Evolutionary conservation across 2,888 invertebrate genomes (phyloP).

Genomic region (Eristalis tenax): DNA sequence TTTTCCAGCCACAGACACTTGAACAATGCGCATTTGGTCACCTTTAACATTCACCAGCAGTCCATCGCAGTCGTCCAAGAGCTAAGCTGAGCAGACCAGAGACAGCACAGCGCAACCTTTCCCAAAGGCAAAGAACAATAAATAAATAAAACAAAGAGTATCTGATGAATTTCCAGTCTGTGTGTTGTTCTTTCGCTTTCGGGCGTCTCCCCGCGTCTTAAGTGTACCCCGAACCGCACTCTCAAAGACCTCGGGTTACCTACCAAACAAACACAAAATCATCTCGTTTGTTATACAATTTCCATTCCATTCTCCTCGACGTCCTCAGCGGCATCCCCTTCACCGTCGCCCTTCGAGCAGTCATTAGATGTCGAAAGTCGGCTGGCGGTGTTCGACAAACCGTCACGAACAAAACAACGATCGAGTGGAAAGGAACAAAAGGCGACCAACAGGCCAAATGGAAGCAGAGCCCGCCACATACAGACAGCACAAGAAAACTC

Average conservation of each 20-base stretch:
- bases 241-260: conserved; percentile 42
- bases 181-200: conserved; percentile 22
- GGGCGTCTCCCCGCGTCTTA: background rate
- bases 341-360: background rate
- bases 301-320: conserved; percentile 1
- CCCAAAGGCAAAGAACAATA: conserved; percentile 47
- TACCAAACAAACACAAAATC: conserved; percentile 49
- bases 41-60: conserved; percentile 27
- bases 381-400: conserved; percentile 57
- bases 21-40: conserved; percentile 33
- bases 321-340: background rate
- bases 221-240: conserved; percentile 13
- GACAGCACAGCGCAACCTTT: background rate
- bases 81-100: background rate
- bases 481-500: conserved; percentile 6
- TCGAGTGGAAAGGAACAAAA: conserved; percentile 23
- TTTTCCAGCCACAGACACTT: conserved; percentile 26
- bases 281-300: conserved; percentile 55
- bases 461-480: background rate
- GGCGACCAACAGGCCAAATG: background rate
- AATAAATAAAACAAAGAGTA: conserved; percentile 63
- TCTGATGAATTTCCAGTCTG: conserved; percentile 66
- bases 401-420: conserved; percentile 40
- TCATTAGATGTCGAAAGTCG: conserved; percentile 6
- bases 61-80: background rate